Evolutionary conservation across 2,797 vertebrate genomes (phyloP).

Genomic region (Saxicola maurus): DNA sequence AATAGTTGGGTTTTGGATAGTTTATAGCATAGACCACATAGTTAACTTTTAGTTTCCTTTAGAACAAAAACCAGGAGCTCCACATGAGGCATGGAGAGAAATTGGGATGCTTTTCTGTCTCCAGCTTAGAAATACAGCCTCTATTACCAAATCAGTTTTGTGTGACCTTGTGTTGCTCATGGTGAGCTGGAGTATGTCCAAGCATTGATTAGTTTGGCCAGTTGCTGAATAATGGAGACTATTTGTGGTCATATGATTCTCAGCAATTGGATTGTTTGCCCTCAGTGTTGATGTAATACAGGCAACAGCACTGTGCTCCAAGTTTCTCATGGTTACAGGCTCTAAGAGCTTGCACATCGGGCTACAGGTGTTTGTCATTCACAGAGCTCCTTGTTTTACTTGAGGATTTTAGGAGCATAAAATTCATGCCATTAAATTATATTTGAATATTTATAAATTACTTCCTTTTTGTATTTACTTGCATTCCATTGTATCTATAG

Average conservation of each 20-base stretch:
- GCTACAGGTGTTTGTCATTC: not conserved
- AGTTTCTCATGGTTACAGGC: not conserved
- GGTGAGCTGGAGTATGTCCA: conserved; percentile 33
- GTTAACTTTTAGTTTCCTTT: not conserved
- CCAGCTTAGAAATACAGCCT: not conserved
- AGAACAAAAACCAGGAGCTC: not conserved
- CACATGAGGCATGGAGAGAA: not conserved
- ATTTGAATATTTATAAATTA: not conserved
- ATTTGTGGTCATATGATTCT: conserved; percentile 20
- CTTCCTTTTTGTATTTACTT: not conserved
- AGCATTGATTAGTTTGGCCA: conserved; percentile 42
- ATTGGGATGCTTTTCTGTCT: not conserved
- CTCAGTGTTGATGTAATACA: not conserved
- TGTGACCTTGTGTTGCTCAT: conserved; percentile 40
- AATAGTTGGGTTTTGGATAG: not conserved
- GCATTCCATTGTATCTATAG: not conserved
- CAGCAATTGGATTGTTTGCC: conserved; percentile 22
- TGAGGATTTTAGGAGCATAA: not conserved
- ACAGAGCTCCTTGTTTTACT: not conserved
- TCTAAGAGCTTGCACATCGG: not conserved
- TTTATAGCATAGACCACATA: not conserved
- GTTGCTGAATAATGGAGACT: conserved; percentile 22
- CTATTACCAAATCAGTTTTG: not conserved
- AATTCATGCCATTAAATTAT: not conserved
- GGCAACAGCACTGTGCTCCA: not conserved